These are phyloP conservation scores for Sitobion miscanthi DNA, from an alignment of 1,140 invertebrate species.

Conservation along the genomic window DNA sequence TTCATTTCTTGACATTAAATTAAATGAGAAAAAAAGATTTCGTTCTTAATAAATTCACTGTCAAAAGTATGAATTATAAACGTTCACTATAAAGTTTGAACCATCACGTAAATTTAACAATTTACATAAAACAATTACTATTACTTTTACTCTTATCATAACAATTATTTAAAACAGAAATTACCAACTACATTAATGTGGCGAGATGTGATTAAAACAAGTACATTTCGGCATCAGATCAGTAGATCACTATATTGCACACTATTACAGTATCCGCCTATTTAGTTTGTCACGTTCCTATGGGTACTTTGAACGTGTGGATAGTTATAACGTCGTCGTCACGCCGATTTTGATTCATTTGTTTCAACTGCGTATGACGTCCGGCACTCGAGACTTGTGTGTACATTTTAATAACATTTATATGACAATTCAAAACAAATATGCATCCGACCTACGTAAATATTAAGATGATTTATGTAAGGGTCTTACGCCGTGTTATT, in stretches of 20 bases:
- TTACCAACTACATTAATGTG: not conserved
- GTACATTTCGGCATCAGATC: not conserved
- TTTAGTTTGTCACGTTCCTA: not conserved
- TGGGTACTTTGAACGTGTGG: not conserved
- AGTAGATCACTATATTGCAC: not conserved
- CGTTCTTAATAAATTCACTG: not conserved
- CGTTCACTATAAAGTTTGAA: not conserved
- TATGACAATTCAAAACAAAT: conserved; percentile 34
- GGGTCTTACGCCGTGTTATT: conserved; percentile 4
- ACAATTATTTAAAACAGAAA: not conserved
- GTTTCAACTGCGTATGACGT: not conserved
- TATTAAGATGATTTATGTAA: conserved; percentile 43
- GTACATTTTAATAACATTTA: not conserved
- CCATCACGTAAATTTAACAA: not conserved
- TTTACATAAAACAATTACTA: not conserved
- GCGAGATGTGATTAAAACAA: not conserved
- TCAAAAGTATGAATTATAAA: not conserved
- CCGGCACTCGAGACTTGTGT: not conserved
- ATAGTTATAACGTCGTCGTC: not conserved
- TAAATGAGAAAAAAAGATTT: not conserved
- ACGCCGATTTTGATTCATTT: not conserved
- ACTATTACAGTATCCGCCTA: no score
- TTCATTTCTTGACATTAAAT: not conserved
- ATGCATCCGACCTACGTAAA: not conserved
- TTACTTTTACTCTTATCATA: not conserved